Evolutionary conservation across 2,113 vertebrate genomes (phyloP).

Genomic region (Arizona elegans): DNA sequence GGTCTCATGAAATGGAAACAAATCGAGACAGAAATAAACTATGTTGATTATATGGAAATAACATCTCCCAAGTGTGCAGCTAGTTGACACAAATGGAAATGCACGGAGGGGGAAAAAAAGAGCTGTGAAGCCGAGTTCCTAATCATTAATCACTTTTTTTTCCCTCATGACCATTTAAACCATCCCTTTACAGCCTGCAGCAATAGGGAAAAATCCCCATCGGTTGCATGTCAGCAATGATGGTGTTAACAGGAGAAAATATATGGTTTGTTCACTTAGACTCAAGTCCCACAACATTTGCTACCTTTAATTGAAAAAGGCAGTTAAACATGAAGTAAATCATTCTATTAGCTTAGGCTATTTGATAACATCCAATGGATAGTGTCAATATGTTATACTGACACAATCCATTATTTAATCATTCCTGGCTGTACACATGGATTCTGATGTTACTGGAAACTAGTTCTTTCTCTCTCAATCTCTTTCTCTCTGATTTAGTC

Average conservation of each 20-base stretch:
- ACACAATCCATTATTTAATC: slow-evolving; percentile 65
- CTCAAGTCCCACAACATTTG: slow-evolving; percentile 58
- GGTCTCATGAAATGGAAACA: slow-evolving; percentile 53
- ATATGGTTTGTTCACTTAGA: slow-evolving; percentile 59
- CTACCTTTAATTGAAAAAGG: slow-evolving; percentile 72
- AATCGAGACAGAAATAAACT: slow-evolving; percentile 40
- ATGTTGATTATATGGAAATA: slow-evolving; percentile 51
- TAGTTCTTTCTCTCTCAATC: not conserved
- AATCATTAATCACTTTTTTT: slow-evolving; percentile 63
- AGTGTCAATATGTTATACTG: slow-evolving; percentile 59
- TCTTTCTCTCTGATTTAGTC: slow-evolving; percentile 27
- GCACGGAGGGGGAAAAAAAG: slow-evolving; percentile 47
- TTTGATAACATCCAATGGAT: slow-evolving; percentile 72
- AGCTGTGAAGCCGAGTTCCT: slow-evolving; percentile 57
- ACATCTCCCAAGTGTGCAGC: slow-evolving; percentile 49
- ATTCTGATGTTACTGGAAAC: slow-evolving; percentile 45
- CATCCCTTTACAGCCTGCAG: slow-evolving; percentile 61
- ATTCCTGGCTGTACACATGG: slow-evolving; percentile 46
- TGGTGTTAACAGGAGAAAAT: slow-evolving; percentile 74
- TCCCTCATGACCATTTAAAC: slow-evolving; percentile 55
- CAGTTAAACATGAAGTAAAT: slow-evolving; percentile 72
- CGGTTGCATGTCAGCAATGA: slow-evolving; percentile 53
- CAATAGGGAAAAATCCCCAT: slow-evolving; percentile 60
- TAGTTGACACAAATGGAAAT: slow-evolving; percentile 55
- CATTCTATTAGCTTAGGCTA: slow-evolving; percentile 65